phyloP scores from a whole-genome alignment of 2,113 vertebrate genomes.

The Cnemophilus loriae region DNA sequence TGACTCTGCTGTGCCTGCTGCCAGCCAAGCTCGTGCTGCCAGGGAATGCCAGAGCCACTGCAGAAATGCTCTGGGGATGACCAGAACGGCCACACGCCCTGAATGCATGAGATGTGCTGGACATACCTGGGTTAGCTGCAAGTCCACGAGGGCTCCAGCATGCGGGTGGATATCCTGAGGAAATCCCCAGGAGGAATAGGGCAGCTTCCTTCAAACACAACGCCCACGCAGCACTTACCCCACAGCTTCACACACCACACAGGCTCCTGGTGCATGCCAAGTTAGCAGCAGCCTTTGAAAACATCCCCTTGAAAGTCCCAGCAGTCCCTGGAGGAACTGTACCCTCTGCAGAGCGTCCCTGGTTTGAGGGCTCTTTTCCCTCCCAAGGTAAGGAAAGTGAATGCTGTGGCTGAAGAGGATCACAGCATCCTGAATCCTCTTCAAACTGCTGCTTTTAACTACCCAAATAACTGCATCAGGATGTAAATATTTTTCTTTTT shows the following conservation, averaged over 20 bases:
- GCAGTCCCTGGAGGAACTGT: neutral
- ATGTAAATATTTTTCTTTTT: constrained; percentile 64
- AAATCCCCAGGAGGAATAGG: neutral
- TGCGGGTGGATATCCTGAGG: neutral
- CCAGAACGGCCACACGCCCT: fast-evolving
- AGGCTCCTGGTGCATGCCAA: neutral
- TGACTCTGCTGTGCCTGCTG: neutral
- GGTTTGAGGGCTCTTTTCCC: neutral
- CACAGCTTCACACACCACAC: neutral
- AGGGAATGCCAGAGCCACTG: neutral
- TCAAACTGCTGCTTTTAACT: constrained; percentile 36
- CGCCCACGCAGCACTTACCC: neutral
- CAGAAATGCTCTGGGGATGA: neutral
- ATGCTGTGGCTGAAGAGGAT: neutral
- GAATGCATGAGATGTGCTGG: neutral
- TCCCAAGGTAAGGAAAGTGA: neutral
- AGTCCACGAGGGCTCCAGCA: neutral
- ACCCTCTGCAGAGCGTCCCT: neutral
- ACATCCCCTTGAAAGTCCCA: neutral
- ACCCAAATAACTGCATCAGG: constrained; percentile 40
- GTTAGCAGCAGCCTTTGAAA: neutral
- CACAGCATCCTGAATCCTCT: constrained; percentile 32
- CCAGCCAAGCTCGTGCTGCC: neutral
- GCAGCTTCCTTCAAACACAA: neutral
- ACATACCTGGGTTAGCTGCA: neutral